phyloP scores from a whole-genome alignment of 2,113 vertebrate species.

The Dryoscopus gambensis region DNA sequence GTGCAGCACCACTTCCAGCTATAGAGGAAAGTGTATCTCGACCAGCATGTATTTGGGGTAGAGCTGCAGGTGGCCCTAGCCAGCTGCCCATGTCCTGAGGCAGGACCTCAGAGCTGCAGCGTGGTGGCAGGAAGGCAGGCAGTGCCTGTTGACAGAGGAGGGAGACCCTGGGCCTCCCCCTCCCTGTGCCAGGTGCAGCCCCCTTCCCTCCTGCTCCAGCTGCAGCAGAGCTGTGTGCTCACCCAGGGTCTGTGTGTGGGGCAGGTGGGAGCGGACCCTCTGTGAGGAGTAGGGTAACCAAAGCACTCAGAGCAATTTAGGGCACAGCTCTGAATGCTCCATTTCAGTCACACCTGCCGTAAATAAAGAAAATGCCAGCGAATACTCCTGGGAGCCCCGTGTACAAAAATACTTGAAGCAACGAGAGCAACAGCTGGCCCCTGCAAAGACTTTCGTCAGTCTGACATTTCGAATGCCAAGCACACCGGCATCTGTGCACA shows the following conservation, averaged over 20 bases:
- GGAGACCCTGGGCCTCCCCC: neutral
- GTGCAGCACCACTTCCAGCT: neutral
- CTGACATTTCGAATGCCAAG: fast-evolving
- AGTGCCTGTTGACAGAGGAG: neutral
- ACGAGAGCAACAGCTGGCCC: neutral
- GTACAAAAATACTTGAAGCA: neutral
- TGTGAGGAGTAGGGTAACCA: neutral
- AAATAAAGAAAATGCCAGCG: neutral
- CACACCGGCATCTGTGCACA: fast-evolving
- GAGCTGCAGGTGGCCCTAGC: neutral
- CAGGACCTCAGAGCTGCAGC: fast-evolving
- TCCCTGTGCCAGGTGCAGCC: neutral
- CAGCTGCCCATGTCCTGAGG: neutral
- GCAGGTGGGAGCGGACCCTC: neutral
- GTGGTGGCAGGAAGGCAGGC: fast-evolving
- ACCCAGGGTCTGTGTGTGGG: fast-evolving
- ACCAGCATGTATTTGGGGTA: neutral
- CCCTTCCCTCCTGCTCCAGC: neutral
- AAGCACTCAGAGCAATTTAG: neutral
- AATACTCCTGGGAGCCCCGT: neutral
- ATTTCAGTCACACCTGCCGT: neutral
- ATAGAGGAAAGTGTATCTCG: neutral
- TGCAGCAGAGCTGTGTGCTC: neutral
- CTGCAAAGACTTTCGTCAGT: neutral
- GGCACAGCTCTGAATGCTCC: fast-evolving